Conservation (phyloP, 2,888 invertebrate genomes). For the Steinernema hermaphroditum region DNA sequence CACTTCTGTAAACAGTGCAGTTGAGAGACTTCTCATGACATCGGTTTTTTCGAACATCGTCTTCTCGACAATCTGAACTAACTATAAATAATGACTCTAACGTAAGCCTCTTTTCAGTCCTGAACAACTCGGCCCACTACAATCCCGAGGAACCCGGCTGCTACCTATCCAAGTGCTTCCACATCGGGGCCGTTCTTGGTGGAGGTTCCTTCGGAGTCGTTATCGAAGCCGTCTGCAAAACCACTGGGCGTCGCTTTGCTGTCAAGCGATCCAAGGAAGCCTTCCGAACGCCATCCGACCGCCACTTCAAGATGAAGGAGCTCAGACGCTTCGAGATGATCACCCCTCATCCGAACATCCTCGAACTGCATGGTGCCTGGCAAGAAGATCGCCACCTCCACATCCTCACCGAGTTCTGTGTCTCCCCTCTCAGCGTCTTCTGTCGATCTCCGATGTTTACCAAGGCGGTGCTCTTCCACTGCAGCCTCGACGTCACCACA, state of each 20-base stretch:
- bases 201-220: conserved; percentile 17
- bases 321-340: conserved; percentile 70
- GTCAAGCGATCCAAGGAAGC: conserved; percentile 73
- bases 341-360: conserved; percentile 31
- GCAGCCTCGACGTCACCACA: not conserved
- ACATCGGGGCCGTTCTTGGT: conserved; percentile 9
- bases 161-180: not conserved
- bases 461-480: not conserved
- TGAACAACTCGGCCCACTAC: conserved; percentile 11
- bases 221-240: not conserved
- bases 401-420: conserved; percentile 33
- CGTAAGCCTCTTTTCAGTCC: conserved; percentile 18
- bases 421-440: not conserved
- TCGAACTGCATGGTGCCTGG: conserved; percentile 30
- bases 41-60: no score
- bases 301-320: conserved; percentile 52
- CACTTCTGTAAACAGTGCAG: no score
- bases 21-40: no score
- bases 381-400: conserved; percentile 30
- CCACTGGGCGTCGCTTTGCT: conserved; percentile 73
- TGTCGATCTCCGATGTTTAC: not conserved
- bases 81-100: no score
- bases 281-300: conserved; percentile 48
- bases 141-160: not conserved
- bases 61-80: no score